Evolutionary conservation across 2,888 invertebrate species (phyloP).

Genomic region (Mythimna ferrago): DNA sequence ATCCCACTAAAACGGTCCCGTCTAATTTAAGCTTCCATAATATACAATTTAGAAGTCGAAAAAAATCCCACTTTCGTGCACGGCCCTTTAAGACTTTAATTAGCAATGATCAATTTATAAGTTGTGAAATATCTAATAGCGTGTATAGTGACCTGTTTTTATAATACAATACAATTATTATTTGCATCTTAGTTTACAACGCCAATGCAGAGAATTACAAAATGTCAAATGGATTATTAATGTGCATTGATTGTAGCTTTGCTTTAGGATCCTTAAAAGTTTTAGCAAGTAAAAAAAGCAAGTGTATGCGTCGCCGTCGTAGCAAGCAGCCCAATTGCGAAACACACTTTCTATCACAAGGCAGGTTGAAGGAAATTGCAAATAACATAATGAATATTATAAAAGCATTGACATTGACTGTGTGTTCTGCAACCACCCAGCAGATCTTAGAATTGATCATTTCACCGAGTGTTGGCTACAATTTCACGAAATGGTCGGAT

Average conservation of each 20-base stretch:
- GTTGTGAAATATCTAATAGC: slow-evolving; percentile 43
- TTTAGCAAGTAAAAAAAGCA: slow-evolving; percentile 8
- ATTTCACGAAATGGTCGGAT: background rate
- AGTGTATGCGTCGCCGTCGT: slow-evolving; percentile 11
- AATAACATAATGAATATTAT: background rate
- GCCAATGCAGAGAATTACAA: background rate
- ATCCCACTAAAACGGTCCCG: too few species aligned
- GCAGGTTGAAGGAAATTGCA: background rate
- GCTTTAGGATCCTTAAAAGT: slow-evolving; percentile 42
- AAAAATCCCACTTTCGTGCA: background rate
- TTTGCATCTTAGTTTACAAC: slow-evolving; percentile 20
- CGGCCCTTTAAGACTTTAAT: slow-evolving; percentile 6
- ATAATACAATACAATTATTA: slow-evolving; percentile 14
- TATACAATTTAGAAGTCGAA: background rate
- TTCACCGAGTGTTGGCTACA: background rate
- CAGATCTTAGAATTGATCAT: background rate
- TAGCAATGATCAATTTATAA: slow-evolving; percentile 46
- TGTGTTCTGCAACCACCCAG: background rate
- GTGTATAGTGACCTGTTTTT: slow-evolving; percentile 41
- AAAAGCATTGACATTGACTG: background rate
- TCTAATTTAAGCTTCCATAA: background rate
- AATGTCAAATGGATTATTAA: slow-evolving; percentile 19
- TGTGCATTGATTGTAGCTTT: slow-evolving; percentile 47
- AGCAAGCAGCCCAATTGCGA: background rate
- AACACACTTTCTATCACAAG: background rate